Percentiles rank a stretch among this genome's conserved stretches.
Conservation (phyloP, 2,888 invertebrate species). For the Conchocele bisecta region DNA sequence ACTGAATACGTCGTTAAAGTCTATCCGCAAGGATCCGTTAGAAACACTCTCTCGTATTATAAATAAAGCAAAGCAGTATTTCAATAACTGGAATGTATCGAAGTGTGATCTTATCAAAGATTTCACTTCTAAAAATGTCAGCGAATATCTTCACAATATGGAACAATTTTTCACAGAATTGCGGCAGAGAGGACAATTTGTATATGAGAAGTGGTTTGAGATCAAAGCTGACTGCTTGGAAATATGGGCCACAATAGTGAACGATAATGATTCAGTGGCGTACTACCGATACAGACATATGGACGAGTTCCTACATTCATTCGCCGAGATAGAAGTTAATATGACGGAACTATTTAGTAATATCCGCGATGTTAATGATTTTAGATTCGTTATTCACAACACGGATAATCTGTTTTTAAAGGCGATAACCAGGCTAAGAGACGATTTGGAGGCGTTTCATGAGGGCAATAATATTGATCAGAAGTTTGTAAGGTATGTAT, state of each 20-base stretch:
- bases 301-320: constrained; percentile 41
- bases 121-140: constrained; percentile 36
- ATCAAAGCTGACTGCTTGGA: constrained; percentile 24
- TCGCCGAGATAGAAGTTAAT: constrained; percentile 23
- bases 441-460: constrained; percentile 48
- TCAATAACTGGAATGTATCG: constrained; percentile 19
- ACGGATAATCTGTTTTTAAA: constrained; percentile 55
- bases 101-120: constrained; percentile 45
- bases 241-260: constrained; percentile 57
- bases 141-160: constrained; percentile 41
- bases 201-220: constrained; percentile 58
- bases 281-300: constrained; percentile 49
- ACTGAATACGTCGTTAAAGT: constrained; percentile 13
- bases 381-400: constrained; percentile 45
- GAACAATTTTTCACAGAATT: constrained; percentile 62
- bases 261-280: constrained; percentile 47
- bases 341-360: constrained; percentile 2
- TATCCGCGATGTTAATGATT: constrained; percentile 39
- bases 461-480: constrained; percentile 53
- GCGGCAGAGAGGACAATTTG: constrained; percentile 51
- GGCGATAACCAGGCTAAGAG: constrained; percentile 45
- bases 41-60: constrained; percentile 23
- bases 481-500: constrained; percentile 63
- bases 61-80: constrained; percentile 15
- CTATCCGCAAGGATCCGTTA: constrained; percentile 16